Conservation (phyloP, 2,888 invertebrate genomes). For the Nomada lathburiana region DNA sequence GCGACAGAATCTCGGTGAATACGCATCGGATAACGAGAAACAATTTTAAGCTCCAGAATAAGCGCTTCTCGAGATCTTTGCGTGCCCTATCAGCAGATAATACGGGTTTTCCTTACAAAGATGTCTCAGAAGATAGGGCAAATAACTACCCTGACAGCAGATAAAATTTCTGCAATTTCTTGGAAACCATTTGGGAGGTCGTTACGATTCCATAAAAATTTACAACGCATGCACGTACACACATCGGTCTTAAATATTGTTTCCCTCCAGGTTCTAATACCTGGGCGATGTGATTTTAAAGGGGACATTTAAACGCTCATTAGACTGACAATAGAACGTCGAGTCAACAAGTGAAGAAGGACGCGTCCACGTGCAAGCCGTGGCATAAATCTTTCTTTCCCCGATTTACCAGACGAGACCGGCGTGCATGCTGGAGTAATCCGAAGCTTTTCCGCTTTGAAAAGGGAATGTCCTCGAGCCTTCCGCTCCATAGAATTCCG, state of each 20-base stretch:
- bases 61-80: background rate
- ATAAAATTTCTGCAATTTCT: too few relatives aligned
- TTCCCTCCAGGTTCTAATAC: too few relatives aligned
- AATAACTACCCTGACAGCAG: too few relatives aligned
- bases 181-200: too few relatives aligned
- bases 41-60: background rate
- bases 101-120: too few relatives aligned
- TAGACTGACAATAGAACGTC: slow-evolving; percentile 3
- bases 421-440: slow-evolving; percentile 52
- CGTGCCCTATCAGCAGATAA: too few relatives aligned
- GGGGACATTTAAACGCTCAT: background rate
- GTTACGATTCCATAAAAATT: too few relatives aligned
- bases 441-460: slow-evolving; percentile 53
- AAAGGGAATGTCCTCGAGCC: slow-evolving; percentile 63
- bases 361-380: background rate
- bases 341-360: slow-evolving; percentile 8
- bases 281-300: background rate
- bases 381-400: slow-evolving; percentile 29
- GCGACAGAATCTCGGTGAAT: slow-evolving; percentile 9
- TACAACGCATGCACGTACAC: too few relatives aligned
- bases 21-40: background rate
- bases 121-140: too few relatives aligned
- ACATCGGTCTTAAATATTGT: too few relatives aligned
- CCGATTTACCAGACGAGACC: slow-evolving; percentile 30
- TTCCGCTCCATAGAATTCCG: slow-evolving; percentile 47